These are phyloP conservation scores for Potorous gilbertii DNA, from an alignment of 2,797 vertebrate genomes.

Conservation along the genomic window DNA sequence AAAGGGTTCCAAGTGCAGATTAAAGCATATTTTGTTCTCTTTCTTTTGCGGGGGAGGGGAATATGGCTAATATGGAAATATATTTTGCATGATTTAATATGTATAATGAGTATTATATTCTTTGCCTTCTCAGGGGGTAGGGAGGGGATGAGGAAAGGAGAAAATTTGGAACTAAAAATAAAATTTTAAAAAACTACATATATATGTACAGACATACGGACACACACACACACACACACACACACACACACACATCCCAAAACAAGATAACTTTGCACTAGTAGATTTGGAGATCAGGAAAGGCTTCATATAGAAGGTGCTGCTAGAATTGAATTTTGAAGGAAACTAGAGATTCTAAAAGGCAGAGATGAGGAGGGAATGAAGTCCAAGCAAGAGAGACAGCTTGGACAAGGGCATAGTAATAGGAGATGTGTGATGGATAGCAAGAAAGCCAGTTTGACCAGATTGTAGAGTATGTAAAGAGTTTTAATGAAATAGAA, in stretches of 20 bases:
- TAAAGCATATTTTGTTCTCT: too few relatives aligned
- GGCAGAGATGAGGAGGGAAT: not conserved
- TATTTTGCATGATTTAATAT: too few relatives aligned
- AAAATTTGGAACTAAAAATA: too few relatives aligned
- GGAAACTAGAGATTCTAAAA: not conserved
- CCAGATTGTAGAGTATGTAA: not conserved
- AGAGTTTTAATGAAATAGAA: not conserved
- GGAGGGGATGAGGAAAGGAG: too few relatives aligned
- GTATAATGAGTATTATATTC: too few relatives aligned
- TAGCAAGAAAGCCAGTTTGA: not conserved
- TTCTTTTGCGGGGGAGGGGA: too few relatives aligned
- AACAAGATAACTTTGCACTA: not conserved
- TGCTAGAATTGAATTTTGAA: not conserved
- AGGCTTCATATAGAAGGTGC: not conserved
- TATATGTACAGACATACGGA: too few relatives aligned
- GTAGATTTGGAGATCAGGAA: not conserved
- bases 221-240: too few relatives aligned
- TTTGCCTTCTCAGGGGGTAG: too few relatives aligned
- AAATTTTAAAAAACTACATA: too few relatives aligned
- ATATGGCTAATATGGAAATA: too few relatives aligned
- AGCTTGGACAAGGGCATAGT: not conserved
- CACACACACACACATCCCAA: not conserved
- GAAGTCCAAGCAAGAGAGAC: not conserved
- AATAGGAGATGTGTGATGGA: not conserved
- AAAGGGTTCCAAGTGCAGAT: too few relatives aligned